These are phyloP conservation scores for Poeciliopsis turneri DNA, from an alignment of 2,797 vertebrate species.

Conservation along the genomic window DNA sequence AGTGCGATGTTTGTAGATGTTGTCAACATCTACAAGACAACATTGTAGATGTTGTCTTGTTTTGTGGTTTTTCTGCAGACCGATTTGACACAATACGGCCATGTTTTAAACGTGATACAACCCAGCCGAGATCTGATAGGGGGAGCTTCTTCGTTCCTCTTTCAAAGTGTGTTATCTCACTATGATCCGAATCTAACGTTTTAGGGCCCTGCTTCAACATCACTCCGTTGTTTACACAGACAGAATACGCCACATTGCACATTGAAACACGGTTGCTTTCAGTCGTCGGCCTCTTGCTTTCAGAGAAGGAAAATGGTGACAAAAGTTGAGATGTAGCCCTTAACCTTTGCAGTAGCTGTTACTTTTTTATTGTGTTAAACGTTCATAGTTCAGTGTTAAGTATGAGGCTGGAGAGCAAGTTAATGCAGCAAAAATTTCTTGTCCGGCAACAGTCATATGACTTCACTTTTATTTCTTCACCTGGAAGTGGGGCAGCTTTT, in stretches of 20 bases:
- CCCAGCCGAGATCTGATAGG: conserved; percentile 46
- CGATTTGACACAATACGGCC: conserved; percentile 39
- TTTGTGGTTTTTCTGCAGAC: conserved; percentile 4
- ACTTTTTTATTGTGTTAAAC: not conserved
- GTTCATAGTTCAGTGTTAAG: conserved; percentile 1
- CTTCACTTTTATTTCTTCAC: not conserved
- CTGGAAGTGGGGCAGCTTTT: conserved; percentile 14
- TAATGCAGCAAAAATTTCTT: not conserved
- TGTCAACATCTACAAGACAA: too few relatives aligned
- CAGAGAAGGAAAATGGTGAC: not conserved
- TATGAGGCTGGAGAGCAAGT: not conserved
- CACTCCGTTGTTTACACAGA: not conserved
- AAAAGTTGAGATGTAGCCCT: not conserved
- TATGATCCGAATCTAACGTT: conserved; percentile 23
- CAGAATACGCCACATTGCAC: not conserved
- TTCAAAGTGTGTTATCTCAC: conserved; percentile 5
- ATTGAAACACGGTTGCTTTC: not conserved
- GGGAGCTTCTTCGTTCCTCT: conserved; percentile 26
- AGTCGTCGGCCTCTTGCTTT: conserved; percentile 34
- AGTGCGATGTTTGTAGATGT: conserved; percentile 35
- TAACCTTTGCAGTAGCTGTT: not conserved
- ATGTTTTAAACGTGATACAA: conserved; percentile 39
- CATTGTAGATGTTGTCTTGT: too few relatives aligned
- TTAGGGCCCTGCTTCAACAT: not conserved
- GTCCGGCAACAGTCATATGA: not conserved